These are phyloP conservation scores for Pholis gunnellus DNA, from an alignment of 2,113 vertebrate species.

Conservation along the genomic window DNA sequence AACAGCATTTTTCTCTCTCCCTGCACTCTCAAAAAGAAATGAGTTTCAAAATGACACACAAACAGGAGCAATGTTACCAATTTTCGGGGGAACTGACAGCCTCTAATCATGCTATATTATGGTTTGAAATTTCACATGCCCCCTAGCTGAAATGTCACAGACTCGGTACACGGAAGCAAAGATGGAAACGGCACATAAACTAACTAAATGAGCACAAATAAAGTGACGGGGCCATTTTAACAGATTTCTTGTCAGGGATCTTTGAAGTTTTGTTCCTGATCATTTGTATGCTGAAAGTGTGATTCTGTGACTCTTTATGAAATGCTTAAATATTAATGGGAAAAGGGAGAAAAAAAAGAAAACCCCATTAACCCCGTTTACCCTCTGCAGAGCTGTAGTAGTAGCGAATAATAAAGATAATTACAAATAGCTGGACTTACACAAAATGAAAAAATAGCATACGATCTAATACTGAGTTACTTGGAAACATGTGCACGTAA, in stretches of 20 bases:
- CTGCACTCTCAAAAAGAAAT: slow-evolving; percentile 17
- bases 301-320: slow-evolving; percentile 7
- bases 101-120: slow-evolving; percentile 7
- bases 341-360: neutral
- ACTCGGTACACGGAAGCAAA: neutral
- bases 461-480: neutral
- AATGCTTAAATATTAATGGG: slow-evolving; percentile 5
- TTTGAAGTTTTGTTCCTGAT: slow-evolving; percentile 14
- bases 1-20: neutral
- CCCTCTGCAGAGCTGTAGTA: neutral
- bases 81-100: neutral
- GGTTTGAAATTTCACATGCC: slow-evolving; percentile 26
- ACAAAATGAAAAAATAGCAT: neutral
- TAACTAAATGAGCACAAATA: slow-evolving; percentile 2
- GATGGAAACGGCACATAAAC: slow-evolving; percentile 14
- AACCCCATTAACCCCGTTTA: neutral
- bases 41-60: slow-evolving; percentile 32
- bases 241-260: neutral
- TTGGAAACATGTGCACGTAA: neutral
- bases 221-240: slow-evolving; percentile 1
- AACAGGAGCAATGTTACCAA: neutral
- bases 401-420: neutral
- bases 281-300: slow-evolving; percentile 5
- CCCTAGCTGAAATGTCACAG: slow-evolving; percentile 3
- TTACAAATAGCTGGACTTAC: slow-evolving; percentile 5